Evolutionary conservation across 1,140 invertebrate species (phyloP), one percentile per base, ranked within the genome.

Genomic region (Drosophila tristis): DNA sequence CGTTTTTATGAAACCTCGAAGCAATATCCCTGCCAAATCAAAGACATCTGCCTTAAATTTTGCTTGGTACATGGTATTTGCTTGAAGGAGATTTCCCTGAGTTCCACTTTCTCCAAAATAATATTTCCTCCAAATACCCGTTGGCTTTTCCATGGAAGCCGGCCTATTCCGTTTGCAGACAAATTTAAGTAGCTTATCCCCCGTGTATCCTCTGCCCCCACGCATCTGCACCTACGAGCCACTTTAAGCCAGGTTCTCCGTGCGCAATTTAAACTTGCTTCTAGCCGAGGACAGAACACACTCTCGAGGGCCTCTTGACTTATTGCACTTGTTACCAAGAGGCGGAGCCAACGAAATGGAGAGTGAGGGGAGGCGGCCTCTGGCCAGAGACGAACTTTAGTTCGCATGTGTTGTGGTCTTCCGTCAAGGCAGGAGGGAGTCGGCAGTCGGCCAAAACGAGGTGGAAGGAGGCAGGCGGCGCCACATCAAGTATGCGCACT

Each of bases 321-420:
- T 87, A 84, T 61, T 71, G 75, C 64, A 87, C 78, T 87, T 87
- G 82, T 87, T 87, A 73, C 80, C 86, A 76, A 68, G 49, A 44
- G 42, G 49, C 39, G 15, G 67, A 45, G 60, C 23, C 54, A 66
- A 44, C 64, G 47, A 56, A 35, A 23, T 9, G 48, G 23, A 6
- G 31, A 43, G 35, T 20, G 20, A 7, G 5, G 31, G 47, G 45
- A 20, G 39, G 44, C 70, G 60, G 48, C 71, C 67, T 44, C 13
- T 45, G 39, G 54, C 67, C 67, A 58, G 53, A 26, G 35, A 59
- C 29, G 11, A 81, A 87, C 62, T 82, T 89, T 72, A 75, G 66
- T 84, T 86, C 84, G 84, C 84, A 89, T 87, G 84, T 87, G 79
- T 87, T 84, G 84, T 79, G 84, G 84, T 82, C 84, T 84, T 87